Evolutionary conservation across 1,140 invertebrate species (phyloP), one percentile per base, ranked within the genome.

Genomic region (Bemisia tabaci): DNA sequence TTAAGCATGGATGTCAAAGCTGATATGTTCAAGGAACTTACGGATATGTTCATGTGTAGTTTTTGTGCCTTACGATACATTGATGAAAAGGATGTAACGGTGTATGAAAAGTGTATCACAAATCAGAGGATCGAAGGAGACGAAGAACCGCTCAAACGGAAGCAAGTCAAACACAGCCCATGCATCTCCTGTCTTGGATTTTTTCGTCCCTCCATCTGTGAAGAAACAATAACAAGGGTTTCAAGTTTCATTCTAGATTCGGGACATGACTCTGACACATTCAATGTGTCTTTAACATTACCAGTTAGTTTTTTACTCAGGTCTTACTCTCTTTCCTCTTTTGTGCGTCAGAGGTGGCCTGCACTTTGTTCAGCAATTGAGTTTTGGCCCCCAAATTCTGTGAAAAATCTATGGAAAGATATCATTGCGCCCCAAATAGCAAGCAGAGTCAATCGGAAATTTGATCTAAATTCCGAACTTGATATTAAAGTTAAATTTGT

Each of bases 321-420:
- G 71, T 80, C 81, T 65, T 74, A 77, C 63, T 76, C 78, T n/a
- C 65, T 83, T 12, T 77, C 76, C 72, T 72, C 77, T 59, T 72
- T 73, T 68, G 68, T 83, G 2, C 68, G 68, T 1, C 70, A 75
- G 21, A 71, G 74, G 62, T 74, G 76, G 62, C 63, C 2, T 60
- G 68, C 21, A 61, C 64, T 58, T 65, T 69, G 12, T 24, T 69
- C n/a, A 60, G 22, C 26, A 64, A 17, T 67, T 70, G 68, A 70
- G 59, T 67, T 12, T 76, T 74, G 70, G 68, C 78, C 74, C 70
- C 77, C 76, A 74, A 71, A 76, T 24, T 74, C 77, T 2, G 70
- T 87, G 0, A 88, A 88, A 75, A 85, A 87, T 70, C 78, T 82
- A 61, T 87, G 85, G 84, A 87, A 87, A 74, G 82, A 80, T 76